A percentile compares a stretch with the other conserved stretches of the same genome.
phyloP scores from a whole-genome alignment of 2,888 invertebrate genomes.

The Cataglyphis rosenhaueri region DNA sequence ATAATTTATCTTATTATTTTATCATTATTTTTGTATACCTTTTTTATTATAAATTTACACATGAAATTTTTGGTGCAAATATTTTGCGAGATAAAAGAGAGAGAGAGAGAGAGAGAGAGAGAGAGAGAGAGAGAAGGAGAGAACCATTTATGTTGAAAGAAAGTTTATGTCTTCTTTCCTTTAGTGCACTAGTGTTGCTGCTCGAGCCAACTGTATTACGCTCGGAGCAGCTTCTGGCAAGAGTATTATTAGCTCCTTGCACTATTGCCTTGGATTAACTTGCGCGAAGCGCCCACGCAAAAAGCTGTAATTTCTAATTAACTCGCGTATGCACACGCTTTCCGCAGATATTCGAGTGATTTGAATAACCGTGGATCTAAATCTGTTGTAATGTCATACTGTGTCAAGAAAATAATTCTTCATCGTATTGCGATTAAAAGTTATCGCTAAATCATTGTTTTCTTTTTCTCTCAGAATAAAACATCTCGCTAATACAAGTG shows the following conservation, averaged over 20 bases:
- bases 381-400: constrained; percentile 1
- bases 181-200: neutral
- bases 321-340: constrained; percentile 2
- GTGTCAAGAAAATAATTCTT: neutral
- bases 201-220: constrained; percentile 16
- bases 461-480: neutral
- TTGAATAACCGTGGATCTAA: constrained; percentile 18
- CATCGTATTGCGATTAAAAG: neutral
- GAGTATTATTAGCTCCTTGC: constrained; percentile 30
- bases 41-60: neutral
- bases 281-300: constrained; percentile 8
- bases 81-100: neutral
- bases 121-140: neutral
- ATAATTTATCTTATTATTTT: neutral
- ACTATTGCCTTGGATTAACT: constrained; percentile 39
- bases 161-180: neutral
- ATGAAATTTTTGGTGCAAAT: neutral
- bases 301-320: constrained; percentile 43
- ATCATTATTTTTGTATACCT: neutral
- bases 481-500: neutral
- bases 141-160: neutral
- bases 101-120: neutral
- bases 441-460: neutral
- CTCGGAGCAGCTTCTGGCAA: constrained; percentile 21
- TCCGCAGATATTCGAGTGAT: neutral